Evolutionary conservation across 2,888 invertebrate genomes (phyloP).

Genomic region (Tenthredo amoena): DNA sequence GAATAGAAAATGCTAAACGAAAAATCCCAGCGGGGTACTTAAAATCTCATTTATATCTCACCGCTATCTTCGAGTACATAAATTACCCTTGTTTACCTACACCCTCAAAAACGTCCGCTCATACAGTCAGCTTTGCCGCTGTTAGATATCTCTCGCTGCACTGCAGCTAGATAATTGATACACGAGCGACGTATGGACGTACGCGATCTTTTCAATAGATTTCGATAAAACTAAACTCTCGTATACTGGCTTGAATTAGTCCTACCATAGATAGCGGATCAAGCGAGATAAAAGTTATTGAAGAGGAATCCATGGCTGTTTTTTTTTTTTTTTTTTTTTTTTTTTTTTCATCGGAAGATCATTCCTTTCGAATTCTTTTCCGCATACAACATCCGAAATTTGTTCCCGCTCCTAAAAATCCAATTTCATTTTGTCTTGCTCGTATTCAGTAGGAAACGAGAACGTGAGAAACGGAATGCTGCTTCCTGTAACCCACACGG

Average conservation of each 20-base stretch:
- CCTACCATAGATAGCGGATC: neutral
- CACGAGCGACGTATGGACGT: neutral
- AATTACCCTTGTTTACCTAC: constrained; percentile 64
- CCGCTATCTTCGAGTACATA: constrained; percentile 72
- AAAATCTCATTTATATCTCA: constrained; percentile 75
- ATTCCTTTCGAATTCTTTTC: neutral
- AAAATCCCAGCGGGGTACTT: constrained; percentile 66
- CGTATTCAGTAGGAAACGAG: neutral
- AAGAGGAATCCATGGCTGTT: neutral
- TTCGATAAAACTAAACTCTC: neutral
- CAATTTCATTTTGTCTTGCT: neutral
- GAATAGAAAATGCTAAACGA: constrained; percentile 65
- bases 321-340: neutral
- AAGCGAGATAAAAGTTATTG: neutral
- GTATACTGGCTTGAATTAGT: neutral
- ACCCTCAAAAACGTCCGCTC: constrained; percentile 41
- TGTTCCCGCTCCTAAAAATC: neutral
- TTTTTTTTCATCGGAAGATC: neutral
- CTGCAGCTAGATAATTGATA: neutral
- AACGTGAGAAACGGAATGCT: constrained; percentile 30
- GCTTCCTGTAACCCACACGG: constrained; percentile 13
- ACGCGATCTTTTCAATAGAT: neutral
- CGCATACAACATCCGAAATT: neutral
- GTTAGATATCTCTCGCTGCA: constrained; percentile 39
- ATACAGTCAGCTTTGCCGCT: constrained; percentile 39